Percentiles rank a stretch among this genome's conserved stretches.
These are phyloP conservation scores for Octomys mimax DNA, from an alignment of 2,797 vertebrate species.

Conservation along the genomic window DNA sequence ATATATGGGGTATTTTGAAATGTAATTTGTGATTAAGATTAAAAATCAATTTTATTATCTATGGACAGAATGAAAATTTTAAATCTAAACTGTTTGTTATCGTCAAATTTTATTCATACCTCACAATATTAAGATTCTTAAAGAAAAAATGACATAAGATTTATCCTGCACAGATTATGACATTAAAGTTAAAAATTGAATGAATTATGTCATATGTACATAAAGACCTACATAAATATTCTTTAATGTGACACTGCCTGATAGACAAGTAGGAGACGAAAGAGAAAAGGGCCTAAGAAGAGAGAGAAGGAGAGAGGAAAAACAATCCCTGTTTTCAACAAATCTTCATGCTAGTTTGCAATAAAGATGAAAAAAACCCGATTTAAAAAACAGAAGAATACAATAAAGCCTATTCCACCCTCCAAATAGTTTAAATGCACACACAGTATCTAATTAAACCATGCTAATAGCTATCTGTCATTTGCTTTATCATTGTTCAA, in stretches of 20 bases:
- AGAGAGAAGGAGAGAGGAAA: background rate
- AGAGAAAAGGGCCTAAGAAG: too few species aligned
- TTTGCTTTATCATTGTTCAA: background rate
- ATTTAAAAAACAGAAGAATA: background rate
- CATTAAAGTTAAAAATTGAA: background rate
- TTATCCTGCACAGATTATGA: slow-evolving; percentile 9
- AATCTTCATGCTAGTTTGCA: background rate
- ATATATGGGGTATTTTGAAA: background rate
- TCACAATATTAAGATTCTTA: background rate
- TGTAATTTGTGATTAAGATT: background rate
- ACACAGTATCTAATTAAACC: background rate
- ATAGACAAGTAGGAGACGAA: background rate
- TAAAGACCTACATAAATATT: background rate
- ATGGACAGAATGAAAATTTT: background rate
- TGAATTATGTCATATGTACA: background rate
- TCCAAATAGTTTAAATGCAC: background rate
- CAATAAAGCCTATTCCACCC: background rate
- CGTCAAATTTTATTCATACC: background rate
- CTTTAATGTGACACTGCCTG: background rate
- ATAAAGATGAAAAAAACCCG: background rate
- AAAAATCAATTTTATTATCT: background rate
- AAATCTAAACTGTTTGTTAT: background rate
- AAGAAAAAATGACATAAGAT: background rate
- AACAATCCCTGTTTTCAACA: background rate
- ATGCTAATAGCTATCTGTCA: background rate